Conservation (phyloP, 2,113 vertebrate species). For the Proteles cristata region DNA sequence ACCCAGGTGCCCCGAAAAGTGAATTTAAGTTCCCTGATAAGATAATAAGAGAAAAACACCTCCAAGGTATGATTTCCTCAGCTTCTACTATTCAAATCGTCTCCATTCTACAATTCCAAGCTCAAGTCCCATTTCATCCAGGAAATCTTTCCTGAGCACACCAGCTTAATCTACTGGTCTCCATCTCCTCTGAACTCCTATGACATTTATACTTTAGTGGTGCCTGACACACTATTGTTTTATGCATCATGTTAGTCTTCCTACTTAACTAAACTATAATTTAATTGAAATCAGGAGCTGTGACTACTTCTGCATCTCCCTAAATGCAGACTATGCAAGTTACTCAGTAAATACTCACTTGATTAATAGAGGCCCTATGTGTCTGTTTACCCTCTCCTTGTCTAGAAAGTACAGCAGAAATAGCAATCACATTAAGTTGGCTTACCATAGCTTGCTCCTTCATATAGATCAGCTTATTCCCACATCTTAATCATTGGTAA, state of each 20-base stretch:
- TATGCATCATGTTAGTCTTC: conserved; percentile 34
- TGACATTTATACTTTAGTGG: conserved; percentile 3
- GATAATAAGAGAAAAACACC: conserved; percentile 11
- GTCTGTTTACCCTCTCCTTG: conserved; percentile 42
- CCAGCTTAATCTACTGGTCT: conserved; percentile 22
- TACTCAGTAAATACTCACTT: conserved; percentile 42
- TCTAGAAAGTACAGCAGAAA: conserved; percentile 42
- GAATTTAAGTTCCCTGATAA: conserved; percentile 40
- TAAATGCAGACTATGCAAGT: conserved; percentile 32
- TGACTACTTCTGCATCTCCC: not conserved
- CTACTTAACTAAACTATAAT: conserved; percentile 28
- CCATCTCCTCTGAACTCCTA: not conserved
- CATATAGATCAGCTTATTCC: conserved; percentile 36
- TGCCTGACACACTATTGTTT: not conserved
- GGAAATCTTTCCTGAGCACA: conserved; percentile 22
- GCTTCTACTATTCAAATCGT: conserved; percentile 30
- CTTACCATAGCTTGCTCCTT: not conserved
- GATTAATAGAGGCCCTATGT: conserved; percentile 28
- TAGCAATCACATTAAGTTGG: not conserved
- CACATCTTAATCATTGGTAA: conserved; percentile 49
- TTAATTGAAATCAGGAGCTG: conserved; percentile 23
- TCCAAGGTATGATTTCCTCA: not conserved
- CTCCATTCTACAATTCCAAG: conserved; percentile 28
- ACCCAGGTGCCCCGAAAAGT: not conserved
- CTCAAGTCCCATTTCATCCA: conserved; percentile 20